Conservation (phyloP, 2,888 invertebrate genomes). For the Cheilosia impressa region DNA sequence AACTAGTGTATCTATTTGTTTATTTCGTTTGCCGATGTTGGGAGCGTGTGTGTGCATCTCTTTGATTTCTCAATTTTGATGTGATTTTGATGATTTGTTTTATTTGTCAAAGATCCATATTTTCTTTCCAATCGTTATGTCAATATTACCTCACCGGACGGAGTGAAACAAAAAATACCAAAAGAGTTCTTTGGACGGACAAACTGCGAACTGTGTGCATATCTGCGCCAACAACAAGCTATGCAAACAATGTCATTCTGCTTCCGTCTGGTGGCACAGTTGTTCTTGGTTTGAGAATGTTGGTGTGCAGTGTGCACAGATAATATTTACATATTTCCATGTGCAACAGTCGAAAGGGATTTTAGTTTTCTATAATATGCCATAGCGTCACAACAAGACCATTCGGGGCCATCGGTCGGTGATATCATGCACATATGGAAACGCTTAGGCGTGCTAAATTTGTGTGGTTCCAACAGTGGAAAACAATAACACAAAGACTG, state of each 20-base stretch:
- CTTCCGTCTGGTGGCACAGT: conserved; percentile 60
- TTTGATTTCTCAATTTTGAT: conserved; percentile 73
- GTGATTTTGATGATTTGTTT: conserved; percentile 74
- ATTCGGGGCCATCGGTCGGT: conserved; percentile 51
- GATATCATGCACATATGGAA: conserved; percentile 23
- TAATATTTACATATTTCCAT: conserved; percentile 70
- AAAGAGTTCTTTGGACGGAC: conserved; percentile 19
- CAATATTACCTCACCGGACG: conserved; percentile 70
- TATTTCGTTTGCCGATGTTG: conserved; percentile 64
- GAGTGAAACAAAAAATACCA: conserved; percentile 25
- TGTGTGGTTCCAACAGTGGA: conserved; percentile 38
- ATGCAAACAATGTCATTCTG: conserved; percentile 66
- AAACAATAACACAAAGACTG: conserved; percentile 22
- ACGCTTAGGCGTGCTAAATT: conserved; percentile 45
- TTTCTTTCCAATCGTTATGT: conserved; percentile 68
- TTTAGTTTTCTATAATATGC: background rate
- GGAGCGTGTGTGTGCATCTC: conserved; percentile 50
- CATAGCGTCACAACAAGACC: conserved; percentile 51
- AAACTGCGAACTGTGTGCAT: conserved; percentile 8
- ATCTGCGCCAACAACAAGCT: conserved; percentile 54
- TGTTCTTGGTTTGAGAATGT: conserved; percentile 15
- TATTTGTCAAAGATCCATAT: conserved; percentile 74
- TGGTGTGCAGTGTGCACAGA: conserved; percentile 31
- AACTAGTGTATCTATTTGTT: conserved; percentile 69
- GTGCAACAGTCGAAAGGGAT: conserved; percentile 32